Evolutionary conservation across 2,113 vertebrate species (phyloP).

Genomic region (Oceanodroma tethys): DNA sequence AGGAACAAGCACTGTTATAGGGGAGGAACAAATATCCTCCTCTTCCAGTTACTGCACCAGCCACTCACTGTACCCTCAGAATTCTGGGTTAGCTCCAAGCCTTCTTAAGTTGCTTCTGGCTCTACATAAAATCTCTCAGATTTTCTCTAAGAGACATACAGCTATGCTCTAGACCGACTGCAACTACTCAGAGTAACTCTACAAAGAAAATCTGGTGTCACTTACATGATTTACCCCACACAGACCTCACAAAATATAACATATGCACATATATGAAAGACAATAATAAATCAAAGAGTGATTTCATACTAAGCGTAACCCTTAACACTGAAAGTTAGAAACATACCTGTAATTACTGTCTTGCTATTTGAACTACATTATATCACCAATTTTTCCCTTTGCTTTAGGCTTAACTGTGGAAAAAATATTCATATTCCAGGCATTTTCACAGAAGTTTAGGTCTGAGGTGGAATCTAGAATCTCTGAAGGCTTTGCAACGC

Average conservation of each 20-base stretch:
- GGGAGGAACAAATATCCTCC: neutral
- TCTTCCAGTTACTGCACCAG: neutral
- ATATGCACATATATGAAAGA: neutral
- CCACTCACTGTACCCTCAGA: neutral
- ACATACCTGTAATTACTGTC: neutral
- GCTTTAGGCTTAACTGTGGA: neutral
- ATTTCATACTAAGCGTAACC: neutral
- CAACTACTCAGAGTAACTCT: neutral
- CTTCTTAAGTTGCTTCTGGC: neutral
- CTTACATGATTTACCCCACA: neutral
- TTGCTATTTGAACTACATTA: neutral
- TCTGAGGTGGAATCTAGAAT: neutral
- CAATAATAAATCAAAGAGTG: neutral
- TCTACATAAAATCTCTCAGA: neutral
- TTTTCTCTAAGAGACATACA: neutral
- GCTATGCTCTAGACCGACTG: neutral
- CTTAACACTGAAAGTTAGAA: neutral
- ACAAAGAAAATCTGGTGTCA: neutral
- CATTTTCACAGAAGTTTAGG: neutral
- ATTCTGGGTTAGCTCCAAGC: neutral
- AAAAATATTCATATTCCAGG: neutral
- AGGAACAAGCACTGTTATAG: neutral
- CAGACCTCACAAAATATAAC: neutral
- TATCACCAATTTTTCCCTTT: neutral
- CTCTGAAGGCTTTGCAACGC: neutral